phyloP scores from a whole-genome alignment of 2,888 invertebrate genomes.

The Brachypalpus laphriformis region DNA sequence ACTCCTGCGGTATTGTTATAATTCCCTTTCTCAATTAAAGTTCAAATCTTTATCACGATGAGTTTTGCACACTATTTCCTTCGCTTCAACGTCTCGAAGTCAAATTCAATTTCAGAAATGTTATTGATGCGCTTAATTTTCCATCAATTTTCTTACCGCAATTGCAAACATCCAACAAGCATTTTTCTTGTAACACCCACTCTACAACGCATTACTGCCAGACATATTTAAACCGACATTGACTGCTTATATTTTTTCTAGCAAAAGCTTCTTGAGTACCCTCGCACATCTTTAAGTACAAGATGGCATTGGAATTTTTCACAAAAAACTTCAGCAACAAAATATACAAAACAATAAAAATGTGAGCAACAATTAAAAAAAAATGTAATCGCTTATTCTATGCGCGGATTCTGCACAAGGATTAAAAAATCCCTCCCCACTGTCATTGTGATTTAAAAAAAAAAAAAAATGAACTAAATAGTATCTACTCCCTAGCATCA shows the following conservation, averaged over 20 bases:
- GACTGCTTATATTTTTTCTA: not conserved
- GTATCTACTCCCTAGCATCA: not conserved
- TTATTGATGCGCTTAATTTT: no score
- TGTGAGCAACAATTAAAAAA: constrained; percentile 36
- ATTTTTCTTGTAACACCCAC: not conserved
- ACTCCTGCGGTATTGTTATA: no score
- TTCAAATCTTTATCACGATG: no score
- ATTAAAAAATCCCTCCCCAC: constrained; percentile 18
- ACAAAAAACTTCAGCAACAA: constrained; percentile 10
- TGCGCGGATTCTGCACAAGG: constrained; percentile 40
- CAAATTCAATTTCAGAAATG: no score
- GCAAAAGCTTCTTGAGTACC: not conserved
- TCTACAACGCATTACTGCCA: not conserved
- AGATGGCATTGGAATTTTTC: constrained; percentile 48
- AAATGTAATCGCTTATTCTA: constrained; percentile 58
- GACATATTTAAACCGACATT: constrained; percentile 6
- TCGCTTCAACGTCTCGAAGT: no score
- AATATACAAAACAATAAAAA: constrained; percentile 2
- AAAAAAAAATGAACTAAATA: not conserved
- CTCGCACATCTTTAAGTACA: constrained; percentile 30
- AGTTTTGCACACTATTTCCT: no score
- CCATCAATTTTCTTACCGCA: no score
- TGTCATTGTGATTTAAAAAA: constrained; percentile 46
- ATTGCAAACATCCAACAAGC: no score
- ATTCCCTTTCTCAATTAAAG: no score